A percentile compares a stretch with the other conserved stretches of the same genome.
Conservation (phyloP, 2,797 vertebrate genomes). For the Sphenodon punctatus region DNA sequence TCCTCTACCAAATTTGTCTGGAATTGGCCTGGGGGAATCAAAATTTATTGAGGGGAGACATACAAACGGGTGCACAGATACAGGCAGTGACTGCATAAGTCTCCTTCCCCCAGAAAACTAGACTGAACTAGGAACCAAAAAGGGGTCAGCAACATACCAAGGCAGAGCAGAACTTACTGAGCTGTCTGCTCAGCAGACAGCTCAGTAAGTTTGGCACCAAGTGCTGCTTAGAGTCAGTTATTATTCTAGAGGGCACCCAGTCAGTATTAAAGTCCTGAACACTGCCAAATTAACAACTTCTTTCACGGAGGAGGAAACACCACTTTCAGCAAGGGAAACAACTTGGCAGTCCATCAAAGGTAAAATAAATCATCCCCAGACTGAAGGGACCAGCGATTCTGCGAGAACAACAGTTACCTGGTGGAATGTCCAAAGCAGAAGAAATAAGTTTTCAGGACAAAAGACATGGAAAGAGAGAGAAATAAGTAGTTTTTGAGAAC, state of each 20-base stretch:
- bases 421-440: neutral
- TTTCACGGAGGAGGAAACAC: neutral
- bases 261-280: neutral
- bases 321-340: neutral
- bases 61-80: too few relatives aligned
- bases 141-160: neutral
- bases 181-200: neutral
- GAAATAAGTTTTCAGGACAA: neutral
- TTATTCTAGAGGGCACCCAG: neutral
- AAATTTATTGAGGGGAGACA: too few relatives aligned
- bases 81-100: too few relatives aligned
- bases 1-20: too few relatives aligned
- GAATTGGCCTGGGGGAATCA: too few relatives aligned
- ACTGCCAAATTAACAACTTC: neutral
- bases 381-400: neutral
- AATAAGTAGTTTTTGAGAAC: neutral
- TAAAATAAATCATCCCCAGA: neutral
- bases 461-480: neutral
- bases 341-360: neutral
- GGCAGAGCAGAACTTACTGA: neutral
- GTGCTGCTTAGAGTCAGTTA: neutral
- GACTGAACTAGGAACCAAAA: neutral
- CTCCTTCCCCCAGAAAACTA: too few relatives aligned
- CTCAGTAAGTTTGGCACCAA: neutral
- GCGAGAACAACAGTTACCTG: neutral